Evolutionary conservation across 2,888 invertebrate genomes (phyloP), one percentile per base, ranked within the genome.

Genomic region (Tetragonisca angustula): DNA sequence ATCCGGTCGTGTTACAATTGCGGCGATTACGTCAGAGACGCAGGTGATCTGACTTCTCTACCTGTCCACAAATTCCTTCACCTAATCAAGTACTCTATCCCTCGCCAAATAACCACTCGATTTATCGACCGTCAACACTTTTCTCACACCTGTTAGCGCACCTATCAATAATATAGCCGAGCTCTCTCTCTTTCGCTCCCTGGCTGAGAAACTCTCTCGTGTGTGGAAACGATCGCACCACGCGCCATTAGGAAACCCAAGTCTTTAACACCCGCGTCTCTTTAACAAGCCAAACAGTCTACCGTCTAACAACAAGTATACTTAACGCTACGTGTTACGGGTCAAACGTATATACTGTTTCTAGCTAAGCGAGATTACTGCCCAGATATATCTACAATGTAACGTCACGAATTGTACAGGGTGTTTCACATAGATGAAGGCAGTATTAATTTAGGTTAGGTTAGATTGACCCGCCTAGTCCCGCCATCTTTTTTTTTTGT

Each of bases 141-240:
- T 71, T 71, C 56, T 71, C 71, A 59, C 71, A 71, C 56, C 36
- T 71, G 36, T 71, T 56, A 71, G n/a, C 19, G 36, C 59, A 43
- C 36, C 71, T 71, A 71, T 71, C 56, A 59, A 71, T 71, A 71
- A 59, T 59, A 43, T 24, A 32, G 17, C 9, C 17, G 27, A 24
- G 24, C 61, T 61, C 61, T 61, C 27, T 27, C 17, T 61, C 24
- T 61, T 24, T 61, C 61, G 15, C 24, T 32, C 62, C 13, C 64
- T 64, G 32, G 32, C 32, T 13, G 64, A 64, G 64, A 64, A 64
- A 64, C 32, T 32, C 32, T 32, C 32, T 43, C 43, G 43, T 43
- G 43, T 43, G 19, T 27, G 27, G 52, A 69, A 69, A 69, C 19
- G 68, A 69, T 52, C 68, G 27, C 68, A 69, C 11, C 68, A 15